Conservation (phyloP, 2,888 invertebrate genomes). For the Leptura quadrifasciata region DNA sequence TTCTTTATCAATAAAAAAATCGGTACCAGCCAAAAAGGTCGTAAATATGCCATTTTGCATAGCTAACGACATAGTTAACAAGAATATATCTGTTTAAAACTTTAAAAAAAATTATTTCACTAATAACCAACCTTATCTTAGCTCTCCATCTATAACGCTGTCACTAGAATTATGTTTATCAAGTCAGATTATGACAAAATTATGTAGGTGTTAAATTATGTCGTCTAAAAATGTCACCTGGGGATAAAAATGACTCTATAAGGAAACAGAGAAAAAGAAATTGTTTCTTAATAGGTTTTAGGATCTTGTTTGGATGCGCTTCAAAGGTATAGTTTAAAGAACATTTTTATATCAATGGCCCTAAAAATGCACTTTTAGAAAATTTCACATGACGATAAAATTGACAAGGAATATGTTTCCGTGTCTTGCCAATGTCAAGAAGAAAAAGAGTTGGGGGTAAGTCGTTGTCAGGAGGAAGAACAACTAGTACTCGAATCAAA, state of each 20-base stretch:
- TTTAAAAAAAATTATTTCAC: no score
- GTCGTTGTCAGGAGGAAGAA: not conserved
- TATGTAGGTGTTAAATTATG: constrained; percentile 21
- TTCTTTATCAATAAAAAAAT: no score
- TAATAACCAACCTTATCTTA: no score
- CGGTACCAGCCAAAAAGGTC: no score
- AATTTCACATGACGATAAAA: constrained; percentile 12
- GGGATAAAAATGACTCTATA: not conserved
- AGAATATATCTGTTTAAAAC: no score
- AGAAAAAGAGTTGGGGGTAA: constrained; percentile 14
- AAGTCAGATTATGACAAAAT: constrained; percentile 19
- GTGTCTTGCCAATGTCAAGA: constrained; percentile 18
- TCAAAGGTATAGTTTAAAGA: constrained; percentile 30
- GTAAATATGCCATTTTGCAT: no score
- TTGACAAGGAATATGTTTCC: not conserved
- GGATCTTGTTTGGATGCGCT: constrained; percentile 28
- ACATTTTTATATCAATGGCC: constrained; percentile 2
- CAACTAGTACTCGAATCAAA: constrained; percentile 1
- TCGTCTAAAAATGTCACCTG: constrained; percentile 31
- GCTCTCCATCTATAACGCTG: no score
- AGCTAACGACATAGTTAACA: no score
- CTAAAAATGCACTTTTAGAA: constrained; percentile 28
- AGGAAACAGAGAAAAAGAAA: constrained; percentile 13
- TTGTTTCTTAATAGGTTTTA: not conserved
- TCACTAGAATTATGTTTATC: not conserved